Evolutionary conservation across 2,888 invertebrate genomes (phyloP).

Genomic region (Cheilosia vulpina): DNA sequence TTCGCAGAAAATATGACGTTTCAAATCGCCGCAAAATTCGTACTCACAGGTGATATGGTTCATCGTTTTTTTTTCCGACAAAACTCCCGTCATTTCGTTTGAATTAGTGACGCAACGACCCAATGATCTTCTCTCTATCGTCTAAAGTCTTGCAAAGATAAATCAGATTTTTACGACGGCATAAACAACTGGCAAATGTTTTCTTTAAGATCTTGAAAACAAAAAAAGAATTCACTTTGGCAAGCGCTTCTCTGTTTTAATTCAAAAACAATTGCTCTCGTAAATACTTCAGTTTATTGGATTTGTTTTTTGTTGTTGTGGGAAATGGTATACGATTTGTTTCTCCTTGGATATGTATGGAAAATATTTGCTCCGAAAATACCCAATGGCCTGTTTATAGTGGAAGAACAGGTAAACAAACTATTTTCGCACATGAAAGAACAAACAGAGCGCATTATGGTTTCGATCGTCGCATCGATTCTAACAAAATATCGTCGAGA

Average conservation of each 20-base stretch:
- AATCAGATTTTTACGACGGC: constrained; percentile 29
- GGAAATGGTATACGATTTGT: background rate
- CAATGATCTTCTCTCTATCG: background rate
- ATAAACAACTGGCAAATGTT: constrained; percentile 17
- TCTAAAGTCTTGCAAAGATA: background rate
- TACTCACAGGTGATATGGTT: too few relatives aligned
- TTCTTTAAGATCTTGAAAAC: constrained; percentile 9
- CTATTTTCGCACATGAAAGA: constrained; percentile 2
- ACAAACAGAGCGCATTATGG: constrained; percentile 2
- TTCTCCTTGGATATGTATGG: background rate
- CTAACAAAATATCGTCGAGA: background rate
- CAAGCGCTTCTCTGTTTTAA: constrained; percentile 28
- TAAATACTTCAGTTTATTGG: constrained; percentile 37
- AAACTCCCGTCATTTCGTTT: too few relatives aligned
- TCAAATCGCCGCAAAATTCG: too few relatives aligned
- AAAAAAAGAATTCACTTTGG: too few relatives aligned
- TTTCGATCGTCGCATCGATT: background rate
- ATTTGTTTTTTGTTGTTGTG: background rate
- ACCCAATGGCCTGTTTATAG: constrained; percentile 14
- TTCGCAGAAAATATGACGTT: too few relatives aligned
- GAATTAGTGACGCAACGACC: background rate
- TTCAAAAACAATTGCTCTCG: constrained; percentile 20
- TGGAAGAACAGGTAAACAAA: constrained; percentile 33
- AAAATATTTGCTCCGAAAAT: constrained; percentile 17
- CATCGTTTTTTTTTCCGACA: too few relatives aligned